Percentiles rank a stretch among this genome's conserved stretches.
Conservation (phyloP, 2,797 vertebrate species). For the Merluccius polli region DNA sequence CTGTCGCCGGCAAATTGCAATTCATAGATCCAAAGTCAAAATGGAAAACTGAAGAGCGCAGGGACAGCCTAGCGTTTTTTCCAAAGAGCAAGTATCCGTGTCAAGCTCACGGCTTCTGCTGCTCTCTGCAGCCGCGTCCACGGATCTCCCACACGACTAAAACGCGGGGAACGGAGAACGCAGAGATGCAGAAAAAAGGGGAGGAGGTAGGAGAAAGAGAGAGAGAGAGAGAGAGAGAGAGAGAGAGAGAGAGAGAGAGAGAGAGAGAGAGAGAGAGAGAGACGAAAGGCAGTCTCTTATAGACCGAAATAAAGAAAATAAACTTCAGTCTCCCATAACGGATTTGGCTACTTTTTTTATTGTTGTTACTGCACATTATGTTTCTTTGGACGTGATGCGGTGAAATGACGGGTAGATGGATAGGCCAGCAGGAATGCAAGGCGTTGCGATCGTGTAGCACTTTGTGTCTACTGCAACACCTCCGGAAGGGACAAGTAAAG, state of each 20-base stretch:
- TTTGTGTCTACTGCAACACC: conserved; percentile 14
- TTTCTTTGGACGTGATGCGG: background rate
- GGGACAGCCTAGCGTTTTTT: no score
- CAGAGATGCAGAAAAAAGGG: conserved; percentile 1
- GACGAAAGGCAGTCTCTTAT: conserved; percentile 14
- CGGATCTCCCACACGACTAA: background rate
- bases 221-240: background rate
- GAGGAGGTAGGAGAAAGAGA: conserved; percentile 1
- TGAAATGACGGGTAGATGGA: background rate
- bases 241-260: background rate
- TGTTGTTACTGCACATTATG: background rate
- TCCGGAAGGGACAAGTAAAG: conserved; percentile 20
- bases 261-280: background rate
- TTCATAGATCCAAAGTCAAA: background rate
- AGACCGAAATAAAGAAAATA: conserved; percentile 21
- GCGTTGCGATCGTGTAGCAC: background rate
- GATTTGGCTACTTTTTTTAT: conserved; percentile 28
- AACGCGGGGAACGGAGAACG: background rate
- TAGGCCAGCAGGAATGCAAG: background rate
- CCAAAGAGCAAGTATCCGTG: background rate
- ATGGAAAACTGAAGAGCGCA: background rate
- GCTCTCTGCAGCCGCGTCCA: background rate
- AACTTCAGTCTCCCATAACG: conserved; percentile 48
- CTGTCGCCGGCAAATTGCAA: background rate
- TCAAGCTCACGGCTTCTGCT: background rate